Conservation (phyloP, 2,113 vertebrate genomes). For the Bagarius yarrelli region DNA sequence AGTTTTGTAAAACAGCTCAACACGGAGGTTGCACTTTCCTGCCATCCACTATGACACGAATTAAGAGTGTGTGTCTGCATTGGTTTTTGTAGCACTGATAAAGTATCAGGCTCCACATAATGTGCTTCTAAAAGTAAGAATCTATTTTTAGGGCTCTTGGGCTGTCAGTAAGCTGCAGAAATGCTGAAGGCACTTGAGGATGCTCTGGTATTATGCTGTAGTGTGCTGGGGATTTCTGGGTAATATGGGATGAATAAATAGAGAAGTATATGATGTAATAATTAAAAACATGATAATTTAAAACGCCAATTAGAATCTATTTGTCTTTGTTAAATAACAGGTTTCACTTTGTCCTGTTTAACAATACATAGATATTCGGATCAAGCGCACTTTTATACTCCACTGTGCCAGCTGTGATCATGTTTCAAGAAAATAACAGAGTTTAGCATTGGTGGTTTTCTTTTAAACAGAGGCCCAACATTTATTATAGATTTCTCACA, state of each 20-base stretch:
- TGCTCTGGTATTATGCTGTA: slow-evolving; percentile 27
- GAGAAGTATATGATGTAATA: not conserved
- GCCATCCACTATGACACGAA: not conserved
- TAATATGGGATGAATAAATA: not conserved
- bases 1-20: not conserved
- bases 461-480: not conserved
- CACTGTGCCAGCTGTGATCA: not conserved
- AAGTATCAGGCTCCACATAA: slow-evolving; percentile 28
- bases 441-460: not conserved
- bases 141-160: slow-evolving; percentile 49
- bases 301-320: not conserved
- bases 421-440: slow-evolving; percentile 22
- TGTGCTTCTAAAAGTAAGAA: slow-evolving; percentile 29
- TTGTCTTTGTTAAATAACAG: not conserved
- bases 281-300: not conserved
- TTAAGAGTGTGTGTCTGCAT: slow-evolving; percentile 3
- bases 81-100: slow-evolving; percentile 25
- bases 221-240: not conserved
- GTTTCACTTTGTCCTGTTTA: slow-evolving; percentile 14
- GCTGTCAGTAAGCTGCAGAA: slow-evolving; percentile 44
- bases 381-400: not conserved
- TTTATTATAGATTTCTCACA: not conserved
- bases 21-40: not conserved
- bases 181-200: slow-evolving; percentile 33
- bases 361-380: not conserved